Evolutionary conservation across 2,113 vertebrate genomes (phyloP).

Genomic region (Pangasianodon gigas): DNA sequence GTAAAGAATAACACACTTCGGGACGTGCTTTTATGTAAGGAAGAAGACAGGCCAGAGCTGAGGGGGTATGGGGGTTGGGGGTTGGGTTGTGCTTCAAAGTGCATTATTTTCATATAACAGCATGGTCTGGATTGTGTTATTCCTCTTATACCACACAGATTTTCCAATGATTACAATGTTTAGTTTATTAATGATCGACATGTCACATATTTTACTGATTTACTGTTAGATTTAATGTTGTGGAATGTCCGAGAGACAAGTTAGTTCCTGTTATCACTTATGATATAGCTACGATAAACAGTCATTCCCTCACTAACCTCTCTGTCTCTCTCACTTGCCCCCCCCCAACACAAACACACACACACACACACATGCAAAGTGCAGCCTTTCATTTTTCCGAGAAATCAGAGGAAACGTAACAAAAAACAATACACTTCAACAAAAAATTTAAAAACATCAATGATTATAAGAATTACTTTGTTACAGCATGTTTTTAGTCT

Average conservation of each 20-base stretch:
- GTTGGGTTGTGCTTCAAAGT: background rate
- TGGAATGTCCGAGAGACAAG: background rate
- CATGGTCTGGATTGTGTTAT: background rate
- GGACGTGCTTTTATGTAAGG: background rate
- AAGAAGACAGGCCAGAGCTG: background rate
- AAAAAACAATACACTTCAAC: background rate
- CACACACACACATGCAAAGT: background rate
- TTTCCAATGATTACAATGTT: background rate
- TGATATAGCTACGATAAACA: too few species aligned
- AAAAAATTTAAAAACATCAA: background rate
- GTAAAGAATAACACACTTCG: background rate
- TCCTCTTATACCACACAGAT: background rate
- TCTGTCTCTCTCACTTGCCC: too few species aligned
- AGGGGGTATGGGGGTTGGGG: too few species aligned
- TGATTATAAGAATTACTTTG: background rate
- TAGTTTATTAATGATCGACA: background rate
- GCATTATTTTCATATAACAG: background rate
- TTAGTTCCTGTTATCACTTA: background rate
- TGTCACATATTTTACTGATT: background rate
- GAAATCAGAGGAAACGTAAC: background rate
- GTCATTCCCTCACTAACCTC: too few species aligned
- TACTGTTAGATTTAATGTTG: background rate
- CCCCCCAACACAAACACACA: background rate
- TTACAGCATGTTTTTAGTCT: too few species aligned
- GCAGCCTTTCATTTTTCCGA: background rate